Evolutionary conservation across 2,113 vertebrate genomes (phyloP).

Genomic region (Ondatra zibethicus): DNA sequence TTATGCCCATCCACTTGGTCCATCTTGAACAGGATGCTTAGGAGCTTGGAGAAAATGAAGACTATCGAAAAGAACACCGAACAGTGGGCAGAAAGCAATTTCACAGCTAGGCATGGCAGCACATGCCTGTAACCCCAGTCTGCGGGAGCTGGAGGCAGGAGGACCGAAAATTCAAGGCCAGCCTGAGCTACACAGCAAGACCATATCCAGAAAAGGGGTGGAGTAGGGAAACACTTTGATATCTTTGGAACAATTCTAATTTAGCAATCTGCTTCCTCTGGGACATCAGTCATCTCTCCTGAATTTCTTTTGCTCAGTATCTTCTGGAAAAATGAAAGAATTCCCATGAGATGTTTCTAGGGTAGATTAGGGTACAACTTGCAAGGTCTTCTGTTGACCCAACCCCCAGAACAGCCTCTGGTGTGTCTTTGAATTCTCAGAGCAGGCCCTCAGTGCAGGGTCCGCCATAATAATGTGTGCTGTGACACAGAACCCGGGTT

Average conservation of each 20-base stretch:
- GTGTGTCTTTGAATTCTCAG: background rate
- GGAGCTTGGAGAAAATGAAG: background rate
- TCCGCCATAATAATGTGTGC: background rate
- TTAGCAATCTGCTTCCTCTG: background rate
- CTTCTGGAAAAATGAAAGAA: slow-evolving; percentile 34
- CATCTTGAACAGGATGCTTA: background rate
- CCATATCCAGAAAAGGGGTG: background rate
- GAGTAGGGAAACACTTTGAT: background rate
- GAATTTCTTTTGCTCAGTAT: background rate
- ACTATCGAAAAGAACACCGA: background rate
- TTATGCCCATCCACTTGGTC: background rate
- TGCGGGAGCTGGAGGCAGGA: background rate
- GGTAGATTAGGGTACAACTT: background rate
- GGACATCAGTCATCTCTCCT: background rate
- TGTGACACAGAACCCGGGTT: background rate
- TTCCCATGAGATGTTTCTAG: background rate
- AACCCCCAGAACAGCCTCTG: background rate
- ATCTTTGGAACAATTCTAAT: background rate
- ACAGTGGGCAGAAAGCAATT: background rate
- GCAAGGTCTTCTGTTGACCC: background rate
- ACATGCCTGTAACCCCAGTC: background rate
- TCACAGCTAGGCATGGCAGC: background rate
- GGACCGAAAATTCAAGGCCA: background rate
- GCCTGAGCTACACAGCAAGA: background rate
- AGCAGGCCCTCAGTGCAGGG: background rate